Evolutionary conservation across 2,888 invertebrate genomes (phyloP), one percentile per base, ranked within the genome.

Genomic region (Halocaridina rubra): DNA sequence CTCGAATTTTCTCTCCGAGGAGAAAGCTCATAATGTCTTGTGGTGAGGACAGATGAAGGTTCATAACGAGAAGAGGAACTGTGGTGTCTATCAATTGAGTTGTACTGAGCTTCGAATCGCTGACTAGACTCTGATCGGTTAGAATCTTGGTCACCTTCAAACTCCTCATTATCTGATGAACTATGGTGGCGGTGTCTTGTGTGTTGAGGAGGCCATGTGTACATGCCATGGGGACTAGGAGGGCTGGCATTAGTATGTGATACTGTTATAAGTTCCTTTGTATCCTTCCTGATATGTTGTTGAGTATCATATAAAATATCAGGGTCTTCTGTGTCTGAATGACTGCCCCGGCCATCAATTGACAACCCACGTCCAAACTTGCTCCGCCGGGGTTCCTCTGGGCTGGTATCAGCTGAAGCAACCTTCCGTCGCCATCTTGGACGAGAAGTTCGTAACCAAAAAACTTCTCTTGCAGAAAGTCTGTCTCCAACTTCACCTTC

Each of bases 151-250:
- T 72, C 57, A 24, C 75, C 69, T 10, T 79, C 79, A 71, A 39
- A 61, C 27, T 81, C 84, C 0, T 81, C 84, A 64, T 77, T 57
- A 19, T 84, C 86, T 53, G 80, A 75, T n/a, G 84, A 8, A 67
- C 80, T 76, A 67, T 85, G 85, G 39, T 85, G 80, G 57, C 87
- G 85, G 69, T 88, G 88, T n/a, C 88, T 69, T 22, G 74, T 81
- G 39, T 88, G 86, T 59, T 88, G 88, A 2, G 88, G 88, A 22
- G 88, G 88, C 88, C 88, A 88, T 24, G 88, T 88, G 59, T 88
- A 86, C 86, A 88, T 88, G 10, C 88, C 88, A 29, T 86, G 84
- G 24, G 88, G 88, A 67, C 86, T 86, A 10, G 86, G 80, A 13
- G 88, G 88, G 53, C 81, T 81, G 64, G 86, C 74, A 8, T 29